Conservation (phyloP, 2,113 vertebrate genomes). For the Dicaeum eximium region DNA sequence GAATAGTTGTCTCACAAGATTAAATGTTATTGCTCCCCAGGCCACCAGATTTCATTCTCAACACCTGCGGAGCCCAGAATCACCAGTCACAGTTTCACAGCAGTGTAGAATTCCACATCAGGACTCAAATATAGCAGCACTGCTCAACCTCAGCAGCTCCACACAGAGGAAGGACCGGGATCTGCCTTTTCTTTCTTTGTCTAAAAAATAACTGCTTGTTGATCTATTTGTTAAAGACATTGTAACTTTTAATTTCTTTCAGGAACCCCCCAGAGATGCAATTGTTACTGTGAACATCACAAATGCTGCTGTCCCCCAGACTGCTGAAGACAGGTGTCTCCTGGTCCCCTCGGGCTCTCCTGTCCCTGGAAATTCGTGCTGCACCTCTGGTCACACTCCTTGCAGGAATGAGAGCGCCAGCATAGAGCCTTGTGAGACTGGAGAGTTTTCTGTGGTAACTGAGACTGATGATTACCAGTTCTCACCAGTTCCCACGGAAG, state of each 20-base stretch:
- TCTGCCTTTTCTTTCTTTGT: background rate
- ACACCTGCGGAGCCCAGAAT: background rate
- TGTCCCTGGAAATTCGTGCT: background rate
- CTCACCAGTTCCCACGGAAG: conserved; percentile 67
- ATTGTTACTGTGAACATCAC: background rate
- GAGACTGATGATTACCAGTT: conserved; percentile 20
- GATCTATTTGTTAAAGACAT: background rate
- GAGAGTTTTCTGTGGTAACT: background rate
- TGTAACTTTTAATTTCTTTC: background rate
- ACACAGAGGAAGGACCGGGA: background rate
- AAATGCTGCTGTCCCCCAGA: background rate
- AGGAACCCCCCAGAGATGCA: conserved; percentile 38
- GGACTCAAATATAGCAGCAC: background rate
- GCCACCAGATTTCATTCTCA: background rate
- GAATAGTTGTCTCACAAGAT: background rate
- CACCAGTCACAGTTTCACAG: background rate
- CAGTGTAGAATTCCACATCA: background rate
- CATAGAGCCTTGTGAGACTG: accelerated
- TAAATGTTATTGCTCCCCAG: background rate
- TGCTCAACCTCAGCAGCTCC: background rate
- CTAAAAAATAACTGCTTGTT: background rate
- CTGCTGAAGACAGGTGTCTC: conserved; percentile 10
- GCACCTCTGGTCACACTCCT: background rate
- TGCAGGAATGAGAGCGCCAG: background rate
- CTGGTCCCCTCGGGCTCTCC: conserved; percentile 45